Evolutionary conservation across 1,140 invertebrate species (phyloP).

Genomic region (Coelopa frigida): DNA sequence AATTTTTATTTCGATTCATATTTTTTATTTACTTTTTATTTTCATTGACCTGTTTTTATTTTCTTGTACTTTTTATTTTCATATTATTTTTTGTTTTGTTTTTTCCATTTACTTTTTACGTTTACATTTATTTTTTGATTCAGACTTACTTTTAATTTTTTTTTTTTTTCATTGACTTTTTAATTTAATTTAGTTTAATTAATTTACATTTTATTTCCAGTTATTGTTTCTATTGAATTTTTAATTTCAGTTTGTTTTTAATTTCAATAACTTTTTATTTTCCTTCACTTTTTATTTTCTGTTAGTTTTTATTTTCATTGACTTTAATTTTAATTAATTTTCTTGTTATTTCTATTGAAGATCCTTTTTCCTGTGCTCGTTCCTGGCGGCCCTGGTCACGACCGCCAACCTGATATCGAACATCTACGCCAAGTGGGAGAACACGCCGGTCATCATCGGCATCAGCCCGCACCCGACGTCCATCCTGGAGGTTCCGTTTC

Average conservation of each 20-base stretch:
- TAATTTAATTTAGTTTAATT: neutral
- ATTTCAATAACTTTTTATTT: neutral
- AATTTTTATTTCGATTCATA: neutral
- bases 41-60: conserved; percentile 8
- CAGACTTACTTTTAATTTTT: no score
- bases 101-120: no score
- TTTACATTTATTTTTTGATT: neutral
- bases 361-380: conserved; percentile 47
- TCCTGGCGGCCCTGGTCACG: conserved; percentile 54
- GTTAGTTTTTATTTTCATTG: neutral
- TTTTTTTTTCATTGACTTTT: no score
- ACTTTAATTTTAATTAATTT: neutral
- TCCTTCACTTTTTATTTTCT: no score
- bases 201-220: conserved; percentile 7
- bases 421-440: conserved; percentile 61
- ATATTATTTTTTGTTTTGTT: no score
- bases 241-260: neutral
- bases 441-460: conserved; percentile 66
- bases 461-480: conserved; percentile 56
- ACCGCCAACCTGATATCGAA: conserved; percentile 62
- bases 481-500: conserved; percentile 63
- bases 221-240: no score
- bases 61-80: neutral
- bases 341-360: conserved; percentile 14
- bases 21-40: neutral